These are phyloP conservation scores for Lepidothrix coronata DNA, from an alignment of 2,113 vertebrate species.

Conservation along the genomic window DNA sequence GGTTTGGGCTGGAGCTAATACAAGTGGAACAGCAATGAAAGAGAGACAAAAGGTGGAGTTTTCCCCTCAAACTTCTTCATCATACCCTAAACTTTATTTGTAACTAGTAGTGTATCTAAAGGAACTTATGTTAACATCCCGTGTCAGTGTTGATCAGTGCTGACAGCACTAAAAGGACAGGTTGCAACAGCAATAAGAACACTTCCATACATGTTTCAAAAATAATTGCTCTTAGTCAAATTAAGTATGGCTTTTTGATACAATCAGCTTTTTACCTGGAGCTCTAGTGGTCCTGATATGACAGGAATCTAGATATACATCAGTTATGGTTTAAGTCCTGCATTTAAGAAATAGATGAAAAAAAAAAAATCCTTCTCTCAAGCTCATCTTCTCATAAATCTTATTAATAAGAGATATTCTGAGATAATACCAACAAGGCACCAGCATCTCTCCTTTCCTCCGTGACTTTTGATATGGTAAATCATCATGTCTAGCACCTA, in stretches of 20 bases:
- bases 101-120: background rate
- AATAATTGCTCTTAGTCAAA: background rate
- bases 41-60: background rate
- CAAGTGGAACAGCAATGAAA: background rate
- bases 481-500: background rate
- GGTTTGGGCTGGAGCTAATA: background rate
- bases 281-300: background rate
- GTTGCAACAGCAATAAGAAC: background rate
- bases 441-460: background rate
- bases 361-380: conserved; percentile 12
- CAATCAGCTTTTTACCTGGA: background rate
- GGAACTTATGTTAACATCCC: background rate
- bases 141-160: background rate
- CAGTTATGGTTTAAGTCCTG: background rate
- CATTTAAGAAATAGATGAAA: background rate
- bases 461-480: background rate
- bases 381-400: background rate
- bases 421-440: background rate
- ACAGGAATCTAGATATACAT: background rate
- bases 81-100: background rate
- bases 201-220: background rate
- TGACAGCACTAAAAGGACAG: background rate
- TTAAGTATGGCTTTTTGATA: background rate
- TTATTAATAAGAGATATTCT: background rate
- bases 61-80: background rate